phyloP scores from a whole-genome alignment of 35 echinoderm and acorn worm species.

The Lytechinus pictus region DNA sequence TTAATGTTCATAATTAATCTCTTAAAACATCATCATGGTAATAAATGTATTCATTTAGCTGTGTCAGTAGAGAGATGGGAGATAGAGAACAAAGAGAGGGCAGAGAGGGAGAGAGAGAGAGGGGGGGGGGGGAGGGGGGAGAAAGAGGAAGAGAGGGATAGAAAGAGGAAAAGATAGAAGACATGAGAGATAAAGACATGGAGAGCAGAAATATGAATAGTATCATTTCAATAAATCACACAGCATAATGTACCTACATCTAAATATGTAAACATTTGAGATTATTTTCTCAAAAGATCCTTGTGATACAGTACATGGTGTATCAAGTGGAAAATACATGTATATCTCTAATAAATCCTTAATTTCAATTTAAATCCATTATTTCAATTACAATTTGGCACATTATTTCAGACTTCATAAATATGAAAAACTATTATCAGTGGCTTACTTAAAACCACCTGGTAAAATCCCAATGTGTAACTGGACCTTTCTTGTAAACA shows the following conservation, averaged over 20 bases:
- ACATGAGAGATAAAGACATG: too few relatives aligned
- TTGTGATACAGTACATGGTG: background rate
- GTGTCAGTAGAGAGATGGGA: background rate
- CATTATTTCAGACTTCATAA: background rate
- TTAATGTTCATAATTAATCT: background rate
- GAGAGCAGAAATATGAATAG: background rate
- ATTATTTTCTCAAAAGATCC: background rate
- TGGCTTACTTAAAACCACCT: too few relatives aligned
- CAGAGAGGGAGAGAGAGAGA: background rate
- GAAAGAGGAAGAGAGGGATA: background rate
- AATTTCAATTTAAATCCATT: background rate
- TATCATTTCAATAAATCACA: background rate
- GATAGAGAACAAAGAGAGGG: background rate
- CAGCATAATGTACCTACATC: background rate
- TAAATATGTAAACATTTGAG: background rate
- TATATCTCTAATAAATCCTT: background rate
- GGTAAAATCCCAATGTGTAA: too few relatives aligned
- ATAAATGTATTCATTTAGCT: background rate
- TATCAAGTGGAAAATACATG: background rate
- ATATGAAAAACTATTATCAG: background rate
- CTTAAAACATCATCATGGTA: background rate
- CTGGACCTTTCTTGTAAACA: too few relatives aligned
- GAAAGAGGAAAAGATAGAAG: background rate
- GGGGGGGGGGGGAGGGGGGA: background rate
- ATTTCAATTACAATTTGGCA: slow-evolving; percentile 14